phyloP scores from a whole-genome alignment of 2,797 vertebrate genomes.

The Rhincodon typus region DNA sequence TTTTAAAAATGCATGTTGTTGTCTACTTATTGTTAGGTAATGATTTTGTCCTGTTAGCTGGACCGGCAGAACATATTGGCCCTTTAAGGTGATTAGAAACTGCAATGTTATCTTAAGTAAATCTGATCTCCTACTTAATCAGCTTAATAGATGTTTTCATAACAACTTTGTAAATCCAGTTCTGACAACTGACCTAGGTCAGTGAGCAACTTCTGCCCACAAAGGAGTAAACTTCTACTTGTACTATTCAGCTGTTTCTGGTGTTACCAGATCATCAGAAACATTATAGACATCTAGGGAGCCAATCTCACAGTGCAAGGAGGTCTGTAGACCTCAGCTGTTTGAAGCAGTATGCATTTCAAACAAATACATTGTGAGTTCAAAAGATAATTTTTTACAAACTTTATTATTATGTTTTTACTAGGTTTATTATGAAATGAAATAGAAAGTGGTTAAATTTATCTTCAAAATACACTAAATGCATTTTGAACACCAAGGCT shows the following conservation, averaged over 20 bases:
- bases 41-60: not conserved
- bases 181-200: not conserved
- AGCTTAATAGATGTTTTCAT: not conserved
- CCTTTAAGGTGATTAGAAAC: not conserved
- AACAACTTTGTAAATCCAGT: not conserved
- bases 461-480: not conserved
- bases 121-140: not conserved
- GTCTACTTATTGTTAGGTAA: not conserved
- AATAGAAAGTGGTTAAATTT: not conserved
- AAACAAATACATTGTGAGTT: not conserved
- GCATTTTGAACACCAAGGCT: not conserved
- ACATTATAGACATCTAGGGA: not conserved
- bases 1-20: not conserved
- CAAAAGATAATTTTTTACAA: conserved; percentile 5
- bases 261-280: not conserved
- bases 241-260: not conserved
- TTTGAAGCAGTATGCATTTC: not conserved
- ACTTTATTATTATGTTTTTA: not conserved
- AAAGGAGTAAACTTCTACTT: not conserved
- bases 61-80: not conserved
- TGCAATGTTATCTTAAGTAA: not conserved
- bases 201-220: not conserved
- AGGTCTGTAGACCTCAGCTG: not conserved
- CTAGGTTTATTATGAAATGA: not conserved
- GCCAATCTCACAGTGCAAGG: not conserved